Evolutionary conservation across 2,797 vertebrate genomes (phyloP), one percentile per base, ranked within the genome.

Genomic region (Lepidocolaptes lacrymiger): DNA sequence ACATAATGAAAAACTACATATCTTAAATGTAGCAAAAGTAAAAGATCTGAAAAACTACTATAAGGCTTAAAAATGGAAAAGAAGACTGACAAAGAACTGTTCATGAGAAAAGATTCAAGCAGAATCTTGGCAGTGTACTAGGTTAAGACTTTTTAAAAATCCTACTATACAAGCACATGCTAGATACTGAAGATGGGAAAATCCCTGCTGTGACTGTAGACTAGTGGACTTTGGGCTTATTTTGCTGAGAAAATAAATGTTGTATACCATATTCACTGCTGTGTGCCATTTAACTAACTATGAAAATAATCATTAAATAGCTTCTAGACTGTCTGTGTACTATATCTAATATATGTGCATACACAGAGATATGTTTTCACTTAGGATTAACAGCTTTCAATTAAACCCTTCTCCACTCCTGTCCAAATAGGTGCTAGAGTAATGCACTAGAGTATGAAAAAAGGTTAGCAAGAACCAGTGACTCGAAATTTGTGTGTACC

Each of bases 1-100:
- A 6, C 9, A 46, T 34, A 44, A 59, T 43, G 7, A 24, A 76
- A 81, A 62, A 2, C 9, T 12, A 4, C 0, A 0, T 17, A n/a
- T 48, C 32, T 85, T 72, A 87, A 68, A 51, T 8, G 7, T 52
- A 52, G 28, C 6, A 63, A 73, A 48, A 85, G 21, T 41, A 85
- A 59, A 74, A 63, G 4, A 32, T 46, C 6, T 39, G n/a, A 1
- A 77, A 93, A 73, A 81, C n/a, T 34, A 5, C 28, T 71, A n/a
- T 22, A 22, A 91, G 22, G 17, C 28, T 55, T 3, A 22, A 28
- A 69, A 49, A 71, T 34, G 10, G 24, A 49, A 93, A 91, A 66
- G 52, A 7, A 66, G n/a, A 15, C 28, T 81, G 73, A 80, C 13
- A 63, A 79, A 89, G 24, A 18, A 10, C 27, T 39, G 17, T 30